Percentiles rank a stretch among this genome's conserved stretches.
phyloP scores from a whole-genome alignment of 2,888 invertebrate genomes.

The Toxonevra muliebris region DNA sequence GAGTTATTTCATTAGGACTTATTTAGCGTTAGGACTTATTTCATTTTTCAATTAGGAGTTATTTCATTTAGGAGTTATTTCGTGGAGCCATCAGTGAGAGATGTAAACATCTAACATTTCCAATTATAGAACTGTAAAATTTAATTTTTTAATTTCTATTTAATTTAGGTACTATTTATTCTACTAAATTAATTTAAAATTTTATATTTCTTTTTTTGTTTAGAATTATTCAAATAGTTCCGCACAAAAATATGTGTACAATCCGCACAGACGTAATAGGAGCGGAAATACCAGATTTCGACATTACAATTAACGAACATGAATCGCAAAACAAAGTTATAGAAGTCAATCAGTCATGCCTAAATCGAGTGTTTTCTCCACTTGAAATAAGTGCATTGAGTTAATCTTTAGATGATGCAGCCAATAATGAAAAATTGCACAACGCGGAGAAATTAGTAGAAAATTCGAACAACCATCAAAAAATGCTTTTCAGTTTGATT shows the following conservation, averaged over 20 bases:
- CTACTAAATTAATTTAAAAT: too few relatives aligned
- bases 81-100: too few relatives aligned
- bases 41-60: too few relatives aligned
- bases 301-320: conserved; percentile 46
- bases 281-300: conserved; percentile 41
- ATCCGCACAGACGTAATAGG: conserved; percentile 57
- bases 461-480: conserved; percentile 61
- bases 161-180: too few relatives aligned
- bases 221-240: conserved; percentile 24
- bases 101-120: too few relatives aligned
- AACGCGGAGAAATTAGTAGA: conserved; percentile 65
- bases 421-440: conserved; percentile 56
- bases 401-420: conserved; percentile 25
- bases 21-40: too few relatives aligned
- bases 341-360: conserved; percentile 39
- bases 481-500: conserved; percentile 65
- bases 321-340: conserved; percentile 45
- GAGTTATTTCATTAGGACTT: too few relatives aligned
- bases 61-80: too few relatives aligned
- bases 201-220: too few relatives aligned
- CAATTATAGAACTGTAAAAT: too few relatives aligned
- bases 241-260: conserved; percentile 49
- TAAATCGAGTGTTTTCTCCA: conserved; percentile 45
- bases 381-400: conserved; percentile 42
- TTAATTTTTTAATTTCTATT: too few relatives aligned